Evolutionary conservation across 2,797 vertebrate genomes (phyloP).

Genomic region (Diplodus sargus): DNA sequence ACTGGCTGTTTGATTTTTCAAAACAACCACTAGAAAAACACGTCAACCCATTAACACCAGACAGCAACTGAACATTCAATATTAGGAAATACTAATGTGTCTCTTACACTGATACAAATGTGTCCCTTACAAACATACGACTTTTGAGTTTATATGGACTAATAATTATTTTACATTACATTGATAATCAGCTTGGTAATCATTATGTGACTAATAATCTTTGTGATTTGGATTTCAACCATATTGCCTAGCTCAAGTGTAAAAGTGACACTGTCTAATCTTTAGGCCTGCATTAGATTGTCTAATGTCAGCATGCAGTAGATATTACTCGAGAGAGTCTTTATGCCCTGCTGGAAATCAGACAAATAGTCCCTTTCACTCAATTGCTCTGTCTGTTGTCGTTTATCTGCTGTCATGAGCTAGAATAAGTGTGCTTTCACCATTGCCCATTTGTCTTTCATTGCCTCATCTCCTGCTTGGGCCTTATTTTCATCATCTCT

Average conservation of each 20-base stretch:
- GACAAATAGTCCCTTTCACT: not conserved
- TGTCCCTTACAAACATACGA: too few relatives aligned
- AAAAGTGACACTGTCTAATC: not conserved
- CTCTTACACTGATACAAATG: too few relatives aligned
- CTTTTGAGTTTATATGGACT: too few relatives aligned
- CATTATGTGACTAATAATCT: not conserved
- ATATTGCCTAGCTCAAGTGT: not conserved
- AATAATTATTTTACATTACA: too few relatives aligned
- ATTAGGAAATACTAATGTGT: too few relatives aligned
- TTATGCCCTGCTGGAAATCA: conserved; percentile 13
- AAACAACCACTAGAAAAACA: too few relatives aligned
- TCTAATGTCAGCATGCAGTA: not conserved
- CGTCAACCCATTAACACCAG: too few relatives aligned
- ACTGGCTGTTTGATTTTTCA: too few relatives aligned
- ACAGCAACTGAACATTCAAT: too few relatives aligned
- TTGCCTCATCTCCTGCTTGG: not conserved
- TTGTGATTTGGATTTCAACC: not conserved
- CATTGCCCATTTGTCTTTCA: not conserved
- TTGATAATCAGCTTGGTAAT: too few relatives aligned
- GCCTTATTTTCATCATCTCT: conserved; percentile 10
- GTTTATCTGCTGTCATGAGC: not conserved
- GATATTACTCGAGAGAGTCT: conserved; percentile 1
- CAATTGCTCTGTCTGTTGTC: not conserved
- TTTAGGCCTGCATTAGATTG: not conserved
- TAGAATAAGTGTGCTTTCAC: conserved; percentile 19